phyloP scores from a whole-genome alignment of 1,140 invertebrate species.

The Papilio xuthus region DNA sequence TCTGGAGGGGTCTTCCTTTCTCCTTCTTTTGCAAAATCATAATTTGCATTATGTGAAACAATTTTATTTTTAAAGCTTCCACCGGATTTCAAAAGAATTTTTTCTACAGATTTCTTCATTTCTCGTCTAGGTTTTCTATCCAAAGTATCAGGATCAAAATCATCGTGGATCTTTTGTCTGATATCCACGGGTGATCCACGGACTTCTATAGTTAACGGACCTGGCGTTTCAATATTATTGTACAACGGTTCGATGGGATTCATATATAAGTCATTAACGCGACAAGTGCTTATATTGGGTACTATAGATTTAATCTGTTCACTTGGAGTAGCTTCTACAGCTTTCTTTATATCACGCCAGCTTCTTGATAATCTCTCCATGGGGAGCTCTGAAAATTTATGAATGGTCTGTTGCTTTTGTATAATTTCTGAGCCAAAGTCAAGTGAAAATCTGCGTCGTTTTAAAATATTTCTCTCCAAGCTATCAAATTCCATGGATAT shows the following conservation, averaged over 20 bases:
- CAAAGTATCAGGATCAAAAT: slow-evolving; percentile 91
- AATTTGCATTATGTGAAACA: slow-evolving; percentile 5
- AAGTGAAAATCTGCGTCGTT: slow-evolving; percentile 69
- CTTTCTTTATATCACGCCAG: slow-evolving; percentile 70
- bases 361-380: slow-evolving; percentile 62
- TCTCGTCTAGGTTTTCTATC: slow-evolving; percentile 86
- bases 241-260: slow-evolving; percentile 80
- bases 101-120: slow-evolving; percentile 74
- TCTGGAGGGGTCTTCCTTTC: slow-evolving; percentile 59
- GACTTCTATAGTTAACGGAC: slow-evolving; percentile 88
- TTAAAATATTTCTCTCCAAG: slow-evolving; percentile 83
- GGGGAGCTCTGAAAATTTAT: slow-evolving; percentile 46
- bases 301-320: slow-evolving; percentile 46
- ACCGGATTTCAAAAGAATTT: slow-evolving; percentile 81
- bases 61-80: slow-evolving; percentile 84
- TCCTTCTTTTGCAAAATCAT: slow-evolving; percentile 46
- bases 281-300: slow-evolving; percentile 44
- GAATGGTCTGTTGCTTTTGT: slow-evolving; percentile 47
- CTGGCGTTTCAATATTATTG: slow-evolving; percentile 82
- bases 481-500: slow-evolving; percentile 85
- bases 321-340: slow-evolving; percentile 48
- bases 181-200: slow-evolving; percentile 83
- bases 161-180: slow-evolving; percentile 78
- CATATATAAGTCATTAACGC: slow-evolving; percentile 61
- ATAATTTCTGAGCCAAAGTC: slow-evolving; percentile 65